Base-by-base conservation (phyloP, 2,888 invertebrate genomes). In the Drosophila hawaiiensis region DNA sequence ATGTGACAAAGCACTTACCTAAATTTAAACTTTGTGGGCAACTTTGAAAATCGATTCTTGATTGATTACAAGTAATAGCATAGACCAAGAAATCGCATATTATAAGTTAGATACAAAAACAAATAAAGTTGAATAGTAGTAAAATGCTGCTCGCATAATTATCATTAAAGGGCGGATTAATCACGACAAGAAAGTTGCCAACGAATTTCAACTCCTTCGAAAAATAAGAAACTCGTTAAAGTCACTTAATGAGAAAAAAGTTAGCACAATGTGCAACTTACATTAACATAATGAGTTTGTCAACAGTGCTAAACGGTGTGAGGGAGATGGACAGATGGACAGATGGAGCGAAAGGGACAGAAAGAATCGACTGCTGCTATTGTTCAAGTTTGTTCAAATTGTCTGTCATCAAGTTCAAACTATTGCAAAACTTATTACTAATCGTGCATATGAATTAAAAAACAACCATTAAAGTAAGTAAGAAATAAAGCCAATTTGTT, bases 41-140 rank as follows among this genome's bases (percentile, higher is more conserved):
- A 68, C 53, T 75, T 75, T 68, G 33, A 67, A 55, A 56, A 55
- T 52, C 53, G 65, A 58, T 52, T 77, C 65, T 6, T 58, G 43
- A 58, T 58, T 31, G 58, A 41, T 58, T 5, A 1, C 16, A 9
- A n/a, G 4, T 14, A 55, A 39, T 2, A n/a, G 41, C 41, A n/a
- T 19, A 22, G 16, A 5, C 10, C 31, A 53, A 19, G 22, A 41
- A 39, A 62, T 41, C 31, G 14, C 12, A 1, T 7, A 7, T 22
- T 22, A 9, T 4, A 25, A 37, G 9, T 33, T n/a, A 1, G 25
- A 47, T 4, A n/a, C 7, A 28, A 33, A 12, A 12, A n/a, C 1
- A n/a, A 6, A n/a, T 3, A 55, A 55, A 28, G 35, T 37, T 37
- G 28, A 56, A 39, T 56, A 28, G 25, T 28, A 7, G 12, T 43